phyloP scores from a whole-genome alignment of 2,888 invertebrate species.

The Spicauda simplicius region DNA sequence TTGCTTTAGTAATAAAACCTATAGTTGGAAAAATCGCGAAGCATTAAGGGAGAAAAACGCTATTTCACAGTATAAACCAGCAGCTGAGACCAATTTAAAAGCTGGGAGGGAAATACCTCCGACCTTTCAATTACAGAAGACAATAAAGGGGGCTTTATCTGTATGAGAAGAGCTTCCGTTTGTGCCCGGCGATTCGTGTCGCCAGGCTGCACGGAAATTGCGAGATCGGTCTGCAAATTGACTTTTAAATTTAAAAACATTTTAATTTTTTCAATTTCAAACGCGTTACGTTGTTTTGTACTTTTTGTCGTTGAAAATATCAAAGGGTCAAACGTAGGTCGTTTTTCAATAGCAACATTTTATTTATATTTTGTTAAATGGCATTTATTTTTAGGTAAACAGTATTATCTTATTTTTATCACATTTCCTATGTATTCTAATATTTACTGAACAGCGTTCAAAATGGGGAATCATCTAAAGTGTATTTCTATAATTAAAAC shows the following conservation, averaged over 20 bases:
- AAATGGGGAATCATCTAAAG: too few species aligned
- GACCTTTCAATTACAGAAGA: constrained; percentile 80
- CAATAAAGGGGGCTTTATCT: constrained; percentile 77
- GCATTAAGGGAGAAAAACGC: constrained; percentile 38
- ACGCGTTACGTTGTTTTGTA: background rate
- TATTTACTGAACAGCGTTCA: too few species aligned
- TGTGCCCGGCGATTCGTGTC: constrained; percentile 41
- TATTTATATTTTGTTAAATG: too few species aligned
- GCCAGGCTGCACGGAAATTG: constrained; percentile 18
- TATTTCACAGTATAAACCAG: constrained; percentile 58
- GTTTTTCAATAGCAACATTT: too few species aligned
- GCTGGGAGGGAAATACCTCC: constrained; percentile 64
- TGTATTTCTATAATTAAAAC: too few species aligned
- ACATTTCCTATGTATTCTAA: too few species aligned
- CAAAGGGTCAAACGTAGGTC: too few species aligned
- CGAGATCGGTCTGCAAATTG: constrained; percentile 11
- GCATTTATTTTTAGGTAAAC: too few species aligned
- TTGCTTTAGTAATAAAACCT: background rate
- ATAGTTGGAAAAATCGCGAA: constrained; percentile 9
- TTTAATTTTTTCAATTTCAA: background rate
- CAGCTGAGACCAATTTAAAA: constrained; percentile 72
- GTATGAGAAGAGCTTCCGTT: constrained; percentile 51
- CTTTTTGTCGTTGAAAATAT: background rate
- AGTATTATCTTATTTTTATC: too few species aligned
- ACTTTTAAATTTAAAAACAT: constrained; percentile 4